Evolutionary conservation across 2,888 invertebrate genomes (phyloP).

Genomic region (Anthrax anthrax): DNA sequence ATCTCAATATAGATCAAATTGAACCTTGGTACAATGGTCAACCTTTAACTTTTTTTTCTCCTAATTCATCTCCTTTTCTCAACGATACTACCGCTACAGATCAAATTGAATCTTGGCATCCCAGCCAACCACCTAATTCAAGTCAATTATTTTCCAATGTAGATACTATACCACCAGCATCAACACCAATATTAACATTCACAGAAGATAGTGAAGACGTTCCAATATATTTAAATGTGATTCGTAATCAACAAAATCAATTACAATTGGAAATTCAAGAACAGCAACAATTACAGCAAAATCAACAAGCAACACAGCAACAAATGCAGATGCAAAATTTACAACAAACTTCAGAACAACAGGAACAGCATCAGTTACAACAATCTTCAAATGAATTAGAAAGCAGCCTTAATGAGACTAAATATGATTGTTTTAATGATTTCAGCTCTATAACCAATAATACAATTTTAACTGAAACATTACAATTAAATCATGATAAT

Average conservation of each 20-base stretch:
- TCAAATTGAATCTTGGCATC: neutral
- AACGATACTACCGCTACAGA: too few species aligned
- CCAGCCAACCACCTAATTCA: neutral
- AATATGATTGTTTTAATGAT: too few species aligned
- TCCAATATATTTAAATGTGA: neutral
- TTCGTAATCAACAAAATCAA: neutral
- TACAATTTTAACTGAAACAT: too few species aligned
- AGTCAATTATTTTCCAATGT: constrained; percentile 1
- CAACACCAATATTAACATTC: neutral
- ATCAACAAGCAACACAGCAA: neutral
- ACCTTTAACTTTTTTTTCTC: too few species aligned
- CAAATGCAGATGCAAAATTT: neutral
- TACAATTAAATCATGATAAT: too few species aligned
- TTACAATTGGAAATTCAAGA: too few species aligned
- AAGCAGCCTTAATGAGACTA: neutral
- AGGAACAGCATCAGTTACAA: neutral
- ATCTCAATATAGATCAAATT: too few species aligned
- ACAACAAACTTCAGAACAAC: constrained; percentile 2
- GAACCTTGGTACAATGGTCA: too few species aligned
- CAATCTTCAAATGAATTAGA: neutral
- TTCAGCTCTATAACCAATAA: too few species aligned
- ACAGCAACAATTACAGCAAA: neutral
- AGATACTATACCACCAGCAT: neutral
- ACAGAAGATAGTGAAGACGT: neutral
- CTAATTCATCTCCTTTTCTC: too few species aligned